A percentile compares a stretch with the other conserved stretches of the same genome.
Evolutionary conservation across 1,140 invertebrate genomes (phyloP).

Genomic region (Lutraria rhynchaena): DNA sequence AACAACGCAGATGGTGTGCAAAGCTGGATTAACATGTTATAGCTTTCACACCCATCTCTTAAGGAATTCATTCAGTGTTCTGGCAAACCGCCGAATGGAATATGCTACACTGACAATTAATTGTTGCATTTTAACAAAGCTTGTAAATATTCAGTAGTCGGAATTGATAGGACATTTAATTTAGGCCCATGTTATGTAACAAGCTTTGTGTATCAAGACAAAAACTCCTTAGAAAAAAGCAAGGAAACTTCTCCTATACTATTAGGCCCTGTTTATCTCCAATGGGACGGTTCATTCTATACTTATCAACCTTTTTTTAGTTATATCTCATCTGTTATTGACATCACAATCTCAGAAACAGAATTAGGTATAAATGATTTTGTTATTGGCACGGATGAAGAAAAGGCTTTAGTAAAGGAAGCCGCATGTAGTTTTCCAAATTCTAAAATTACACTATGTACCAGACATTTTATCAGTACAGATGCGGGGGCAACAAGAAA

Average conservation of each 20-base stretch:
- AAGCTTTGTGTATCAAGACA: constrained; percentile 12
- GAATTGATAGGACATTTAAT: constrained; percentile 41
- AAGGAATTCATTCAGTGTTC: constrained; percentile 24
- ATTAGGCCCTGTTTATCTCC: constrained; percentile 36
- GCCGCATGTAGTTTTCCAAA: constrained; percentile 4
- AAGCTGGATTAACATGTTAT: constrained; percentile 11
- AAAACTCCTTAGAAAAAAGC: not conserved
- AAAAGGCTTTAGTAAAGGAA: constrained; percentile 38
- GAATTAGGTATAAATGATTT: constrained; percentile 16
- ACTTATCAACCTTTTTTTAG: constrained; percentile 20
- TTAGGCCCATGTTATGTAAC: constrained; percentile 31
- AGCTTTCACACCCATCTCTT: constrained; percentile 12
- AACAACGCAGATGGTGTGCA: constrained; percentile 42
- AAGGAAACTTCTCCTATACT: constrained; percentile 6
- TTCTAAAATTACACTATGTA: constrained; percentile 16
- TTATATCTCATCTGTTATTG: not conserved
- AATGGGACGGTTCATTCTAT: constrained; percentile 35
- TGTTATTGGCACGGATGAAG: constrained; percentile 30
- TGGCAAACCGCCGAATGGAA: constrained; percentile 27
- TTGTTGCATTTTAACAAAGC: constrained; percentile 19
- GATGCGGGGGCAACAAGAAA: no score
- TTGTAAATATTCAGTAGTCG: constrained; percentile 14
- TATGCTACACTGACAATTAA: constrained; percentile 28
- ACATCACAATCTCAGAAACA: not conserved
- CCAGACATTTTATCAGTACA: constrained; percentile 37